Evolutionary conservation across 1,140 invertebrate species (phyloP).

Genomic region (Papilio dardanus): DNA sequence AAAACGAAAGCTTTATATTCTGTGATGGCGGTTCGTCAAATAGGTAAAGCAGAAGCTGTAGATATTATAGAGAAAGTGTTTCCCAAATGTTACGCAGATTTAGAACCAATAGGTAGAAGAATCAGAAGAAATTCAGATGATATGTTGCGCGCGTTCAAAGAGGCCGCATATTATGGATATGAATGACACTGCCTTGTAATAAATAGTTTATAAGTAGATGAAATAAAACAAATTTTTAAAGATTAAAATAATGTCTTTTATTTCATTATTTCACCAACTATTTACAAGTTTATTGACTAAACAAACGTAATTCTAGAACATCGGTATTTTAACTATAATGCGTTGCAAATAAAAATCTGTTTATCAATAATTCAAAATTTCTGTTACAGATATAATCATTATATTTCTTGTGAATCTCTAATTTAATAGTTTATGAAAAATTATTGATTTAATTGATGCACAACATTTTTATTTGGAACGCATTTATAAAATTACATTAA

Average conservation of each 20-base stretch:
- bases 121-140: constrained; percentile 90
- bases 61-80: constrained; percentile 94
- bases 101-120: constrained; percentile 95
- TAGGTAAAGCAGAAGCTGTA: constrained; percentile 87
- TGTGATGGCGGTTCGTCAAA: constrained; percentile 90
- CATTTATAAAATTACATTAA: not conserved
- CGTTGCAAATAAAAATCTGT: not conserved
- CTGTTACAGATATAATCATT: too few relatives aligned
- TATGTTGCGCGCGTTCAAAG: constrained; percentile 89
- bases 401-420: too few relatives aligned
- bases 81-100: constrained; percentile 94
- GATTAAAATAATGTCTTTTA: constrained; percentile 80
- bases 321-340: not conserved
- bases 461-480: constrained; percentile 2
- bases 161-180: constrained; percentile 92
- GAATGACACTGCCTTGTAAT: constrained; percentile 70
- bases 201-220: constrained; percentile 48
- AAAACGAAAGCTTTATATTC: constrained; percentile 93
- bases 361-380: not conserved
- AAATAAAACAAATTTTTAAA: constrained; percentile 62
- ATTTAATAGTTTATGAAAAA: not conserved
- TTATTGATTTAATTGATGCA: not conserved
- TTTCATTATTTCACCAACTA: constrained; percentile 64
- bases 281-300: constrained; percentile 64
- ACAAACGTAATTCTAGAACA: constrained; percentile 38